Conservation (phyloP, 2,888 invertebrate genomes). For the Herminia tarsipennalis region DNA sequence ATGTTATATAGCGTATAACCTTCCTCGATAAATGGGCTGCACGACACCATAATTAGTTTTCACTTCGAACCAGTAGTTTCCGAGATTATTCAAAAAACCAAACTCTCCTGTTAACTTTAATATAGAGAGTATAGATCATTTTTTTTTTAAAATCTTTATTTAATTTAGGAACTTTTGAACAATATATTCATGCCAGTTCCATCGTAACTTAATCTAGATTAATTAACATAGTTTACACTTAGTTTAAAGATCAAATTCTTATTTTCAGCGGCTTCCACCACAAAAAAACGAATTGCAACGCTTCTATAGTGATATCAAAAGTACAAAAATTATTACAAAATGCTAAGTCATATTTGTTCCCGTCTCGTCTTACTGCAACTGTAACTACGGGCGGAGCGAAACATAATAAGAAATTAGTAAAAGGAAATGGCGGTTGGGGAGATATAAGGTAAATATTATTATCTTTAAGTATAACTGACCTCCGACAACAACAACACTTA, state of each 20-base stretch:
- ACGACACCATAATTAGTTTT: no score
- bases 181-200: background rate
- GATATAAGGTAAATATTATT: conserved; percentile 85
- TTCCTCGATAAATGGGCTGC: no score
- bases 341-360: conserved; percentile 90
- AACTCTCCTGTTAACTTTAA: background rate
- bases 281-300: conserved; percentile 96
- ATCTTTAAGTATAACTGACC: background rate
- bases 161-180: no score
- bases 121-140: no score
- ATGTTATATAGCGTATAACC: no score
- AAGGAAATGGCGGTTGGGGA: conserved; percentile 99
- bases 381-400: conserved; percentile 93
- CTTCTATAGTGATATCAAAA: conserved; percentile 93
- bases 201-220: background rate
- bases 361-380: conserved; percentile 88
- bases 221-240: background rate
- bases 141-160: no score
- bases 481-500: no score
- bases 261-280: conserved; percentile 95
- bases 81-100: no score
- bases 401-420: conserved; percentile 92
- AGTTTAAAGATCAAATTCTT: no score
- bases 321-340: conserved; percentile 92
- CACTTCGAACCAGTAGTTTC: no score